Percentiles rank a stretch among this genome's conserved stretches.
These are phyloP conservation scores for Atopsyche davidsoni DNA, from an alignment of 1,140 invertebrate species.

Conservation along the genomic window DNA sequence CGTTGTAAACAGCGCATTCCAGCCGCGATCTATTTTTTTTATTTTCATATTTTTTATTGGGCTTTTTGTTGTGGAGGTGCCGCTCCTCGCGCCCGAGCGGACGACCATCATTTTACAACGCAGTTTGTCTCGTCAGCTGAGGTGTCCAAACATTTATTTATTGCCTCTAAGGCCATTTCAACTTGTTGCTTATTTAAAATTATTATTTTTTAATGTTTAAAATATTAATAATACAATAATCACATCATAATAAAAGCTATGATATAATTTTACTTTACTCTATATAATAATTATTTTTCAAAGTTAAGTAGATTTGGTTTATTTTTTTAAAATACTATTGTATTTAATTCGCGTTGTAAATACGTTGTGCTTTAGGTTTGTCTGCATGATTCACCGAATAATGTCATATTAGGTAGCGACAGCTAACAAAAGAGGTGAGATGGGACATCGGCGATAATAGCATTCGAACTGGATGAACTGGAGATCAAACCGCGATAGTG, in stretches of 20 bases:
- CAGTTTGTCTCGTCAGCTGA: slow-evolving; percentile 17
- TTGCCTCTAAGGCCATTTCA: neutral
- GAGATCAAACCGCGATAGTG: no score
- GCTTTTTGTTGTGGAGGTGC: slow-evolving; percentile 22
- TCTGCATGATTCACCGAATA: neutral
- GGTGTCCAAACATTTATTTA: slow-evolving; percentile 18
- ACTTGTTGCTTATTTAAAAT: neutral
- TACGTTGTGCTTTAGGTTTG: neutral
- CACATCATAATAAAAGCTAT: neutral
- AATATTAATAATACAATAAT: neutral
- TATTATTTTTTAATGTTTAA: neutral
- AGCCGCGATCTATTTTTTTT: neutral
- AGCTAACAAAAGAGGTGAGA: neutral
- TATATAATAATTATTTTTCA: neutral
- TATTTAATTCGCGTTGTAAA: neutral
- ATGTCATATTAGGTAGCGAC: neutral
- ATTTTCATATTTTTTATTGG: neutral
- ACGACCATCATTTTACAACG: slow-evolving; percentile 31
- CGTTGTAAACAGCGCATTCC: neutral
- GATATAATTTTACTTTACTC: neutral
- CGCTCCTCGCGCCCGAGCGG: slow-evolving; percentile 21
- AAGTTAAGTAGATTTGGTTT: neutral
- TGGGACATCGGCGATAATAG: neutral
- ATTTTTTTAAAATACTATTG: neutral
- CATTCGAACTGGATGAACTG: neutral